A percentile compares a stretch with the other conserved stretches of the same genome.
Conservation (phyloP, 2,797 vertebrate genomes). For the Danio choprae region DNA sequence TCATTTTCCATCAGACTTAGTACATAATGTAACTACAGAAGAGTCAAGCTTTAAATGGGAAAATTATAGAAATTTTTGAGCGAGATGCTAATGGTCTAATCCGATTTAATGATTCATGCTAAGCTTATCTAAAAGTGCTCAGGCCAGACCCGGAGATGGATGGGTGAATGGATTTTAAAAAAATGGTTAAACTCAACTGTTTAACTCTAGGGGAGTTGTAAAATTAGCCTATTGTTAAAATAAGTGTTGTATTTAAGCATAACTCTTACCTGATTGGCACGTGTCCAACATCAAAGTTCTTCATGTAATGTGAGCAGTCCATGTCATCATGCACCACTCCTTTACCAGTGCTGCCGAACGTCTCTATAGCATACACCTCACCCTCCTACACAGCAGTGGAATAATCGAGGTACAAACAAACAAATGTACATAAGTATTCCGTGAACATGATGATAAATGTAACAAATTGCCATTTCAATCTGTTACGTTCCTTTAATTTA, state of each 20-base stretch:
- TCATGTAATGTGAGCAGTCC: constrained; percentile 99
- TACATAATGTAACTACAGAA: too few relatives aligned
- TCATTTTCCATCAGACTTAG: too few relatives aligned
- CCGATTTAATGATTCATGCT: too few relatives aligned
- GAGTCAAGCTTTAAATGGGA: too few relatives aligned
- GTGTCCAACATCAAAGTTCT: constrained; percentile 97
- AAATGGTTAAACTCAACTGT: too few relatives aligned
- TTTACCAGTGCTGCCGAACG: constrained; percentile 96
- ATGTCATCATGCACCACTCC: constrained; percentile 97
- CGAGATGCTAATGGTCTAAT: too few relatives aligned
- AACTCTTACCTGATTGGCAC: constrained; percentile 92
- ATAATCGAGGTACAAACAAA: neutral
- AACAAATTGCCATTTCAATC: neutral
- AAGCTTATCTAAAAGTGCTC: too few relatives aligned
- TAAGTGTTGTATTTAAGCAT: neutral
- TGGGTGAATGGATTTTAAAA: too few relatives aligned
- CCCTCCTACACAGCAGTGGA: constrained; percentile 82
- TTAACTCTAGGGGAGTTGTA: too few relatives aligned
- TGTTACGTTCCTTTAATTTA: neutral
- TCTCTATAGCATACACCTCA: constrained; percentile 96
- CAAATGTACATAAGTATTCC: neutral
- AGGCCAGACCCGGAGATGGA: too few relatives aligned
- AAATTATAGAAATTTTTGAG: too few relatives aligned
- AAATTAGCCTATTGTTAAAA: too few relatives aligned
- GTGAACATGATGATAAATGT: neutral